A percentile compares a stretch with the other conserved stretches of the same genome.
phyloP scores from a whole-genome alignment of 2,797 vertebrate genomes.

The Nannoperca australis region DNA sequence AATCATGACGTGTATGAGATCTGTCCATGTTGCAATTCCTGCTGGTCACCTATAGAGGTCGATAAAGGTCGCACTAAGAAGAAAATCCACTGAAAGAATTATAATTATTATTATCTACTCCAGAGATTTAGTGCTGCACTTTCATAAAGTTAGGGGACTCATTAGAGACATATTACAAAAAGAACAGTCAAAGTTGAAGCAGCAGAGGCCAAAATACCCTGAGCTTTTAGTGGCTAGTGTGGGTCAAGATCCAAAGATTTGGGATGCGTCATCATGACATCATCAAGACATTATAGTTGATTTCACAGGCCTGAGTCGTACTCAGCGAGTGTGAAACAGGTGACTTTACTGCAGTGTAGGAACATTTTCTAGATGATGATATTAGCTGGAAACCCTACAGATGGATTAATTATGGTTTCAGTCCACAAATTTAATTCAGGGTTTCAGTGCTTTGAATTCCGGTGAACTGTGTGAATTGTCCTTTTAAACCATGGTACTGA shows the following conservation, averaged over 20 bases:
- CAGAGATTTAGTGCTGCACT: neutral
- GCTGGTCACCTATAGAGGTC: constrained; percentile 7
- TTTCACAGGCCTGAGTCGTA: neutral
- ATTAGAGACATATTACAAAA: neutral
- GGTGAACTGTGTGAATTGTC: neutral
- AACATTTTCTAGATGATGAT: neutral
- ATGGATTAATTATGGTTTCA: neutral
- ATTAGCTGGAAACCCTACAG: neutral
- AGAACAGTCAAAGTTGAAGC: neutral
- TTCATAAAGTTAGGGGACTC: neutral
- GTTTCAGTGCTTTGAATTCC: neutral
- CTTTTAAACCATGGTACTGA: neutral
- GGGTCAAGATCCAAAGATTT: neutral
- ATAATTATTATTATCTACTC: no score
- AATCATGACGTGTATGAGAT: neutral
- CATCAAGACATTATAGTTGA: neutral
- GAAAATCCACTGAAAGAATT: neutral
- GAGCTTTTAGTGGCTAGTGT: neutral
- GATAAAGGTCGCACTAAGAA: neutral
- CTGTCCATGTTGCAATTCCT: constrained; percentile 2
- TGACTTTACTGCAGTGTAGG: neutral
- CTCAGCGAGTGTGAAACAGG: neutral
- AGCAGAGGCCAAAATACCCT: neutral
- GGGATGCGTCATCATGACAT: no score
- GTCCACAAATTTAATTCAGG: neutral